Base-by-base conservation (phyloP, 2,113 vertebrate genomes). In the Rutilus rutilus region DNA sequence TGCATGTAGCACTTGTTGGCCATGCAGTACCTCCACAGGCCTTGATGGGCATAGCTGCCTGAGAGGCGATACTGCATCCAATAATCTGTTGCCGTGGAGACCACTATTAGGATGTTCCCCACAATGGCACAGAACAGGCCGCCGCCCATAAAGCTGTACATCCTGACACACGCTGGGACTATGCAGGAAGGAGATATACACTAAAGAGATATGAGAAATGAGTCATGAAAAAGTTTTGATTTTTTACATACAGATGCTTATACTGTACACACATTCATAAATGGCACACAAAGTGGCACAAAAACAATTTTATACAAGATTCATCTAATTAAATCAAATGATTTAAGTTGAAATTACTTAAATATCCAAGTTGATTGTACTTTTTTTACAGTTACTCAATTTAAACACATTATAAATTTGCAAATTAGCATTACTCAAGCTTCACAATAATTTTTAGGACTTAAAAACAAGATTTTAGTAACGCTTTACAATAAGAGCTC, bases 81-180 rank as follows among this genome's bases (percentile, higher is more conserved):
- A 39, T 74, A 83, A 33, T 83, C 82, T 25, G 82, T 83, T 9
- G 65, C 82, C 23, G 82, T 83, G 65, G 96, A 96, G 81, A 96
- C 95, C 89, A 94, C 93, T 90, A 97, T 87, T 14, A 97, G 94
- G 89, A 97, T 94, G 85, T 96, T 97, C 36, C 95, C 96, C 82
- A 96, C 95, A 21, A 96, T 93, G 85, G 96, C 96, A 78, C 96
- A 97, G 92, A 97, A 96, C 33, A 97, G 93, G 47, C 96, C 96
- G 6, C 96, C 96, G 86, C 96, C 95, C 96, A 96, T 95, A 89
- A 97, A 96, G 89, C 96, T 97, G 92, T 97, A 95, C 96, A 97
- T 97, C 90, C 90, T 94, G 90, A 89, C 86, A 85, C 90, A 84
- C 64, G 47, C 57, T 73, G 75, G 4, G 15, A 76, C 42, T 75